Conservation (phyloP, 2,797 vertebrate species). For the Enteromius radiatus region DNA sequence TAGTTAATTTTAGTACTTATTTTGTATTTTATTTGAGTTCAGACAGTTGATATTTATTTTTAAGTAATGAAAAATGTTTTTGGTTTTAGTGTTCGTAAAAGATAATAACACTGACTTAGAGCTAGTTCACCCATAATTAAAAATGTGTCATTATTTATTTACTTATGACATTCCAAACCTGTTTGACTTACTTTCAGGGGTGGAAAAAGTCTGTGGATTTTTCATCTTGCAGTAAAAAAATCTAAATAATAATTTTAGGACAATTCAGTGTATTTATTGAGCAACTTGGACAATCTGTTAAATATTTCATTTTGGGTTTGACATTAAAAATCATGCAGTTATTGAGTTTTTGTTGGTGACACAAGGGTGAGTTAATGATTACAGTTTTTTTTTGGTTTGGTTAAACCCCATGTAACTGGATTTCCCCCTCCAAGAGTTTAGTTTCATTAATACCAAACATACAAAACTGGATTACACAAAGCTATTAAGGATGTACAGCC, state of each 20-base stretch:
- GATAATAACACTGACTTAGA: neutral
- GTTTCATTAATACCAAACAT: neutral
- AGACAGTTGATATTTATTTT: neutral
- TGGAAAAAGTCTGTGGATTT: neutral
- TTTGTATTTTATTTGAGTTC: neutral
- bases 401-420: neutral
- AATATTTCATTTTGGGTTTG: neutral
- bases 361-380: neutral
- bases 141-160: neutral
- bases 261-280: neutral
- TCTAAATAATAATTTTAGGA: neutral
- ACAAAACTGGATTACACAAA: neutral
- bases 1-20: neutral
- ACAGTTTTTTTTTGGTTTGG: neutral
- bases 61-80: neutral
- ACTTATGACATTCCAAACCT: neutral
- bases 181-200: neutral
- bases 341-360: neutral
- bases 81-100: neutral
- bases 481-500: neutral
- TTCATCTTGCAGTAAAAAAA: neutral
- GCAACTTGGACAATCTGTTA: neutral
- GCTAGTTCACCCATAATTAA: neutral
- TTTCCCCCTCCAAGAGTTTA: neutral
- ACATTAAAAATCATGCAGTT: neutral